phyloP scores from a whole-genome alignment of 2,797 vertebrate species.

The Macropodus opercularis region DNA sequence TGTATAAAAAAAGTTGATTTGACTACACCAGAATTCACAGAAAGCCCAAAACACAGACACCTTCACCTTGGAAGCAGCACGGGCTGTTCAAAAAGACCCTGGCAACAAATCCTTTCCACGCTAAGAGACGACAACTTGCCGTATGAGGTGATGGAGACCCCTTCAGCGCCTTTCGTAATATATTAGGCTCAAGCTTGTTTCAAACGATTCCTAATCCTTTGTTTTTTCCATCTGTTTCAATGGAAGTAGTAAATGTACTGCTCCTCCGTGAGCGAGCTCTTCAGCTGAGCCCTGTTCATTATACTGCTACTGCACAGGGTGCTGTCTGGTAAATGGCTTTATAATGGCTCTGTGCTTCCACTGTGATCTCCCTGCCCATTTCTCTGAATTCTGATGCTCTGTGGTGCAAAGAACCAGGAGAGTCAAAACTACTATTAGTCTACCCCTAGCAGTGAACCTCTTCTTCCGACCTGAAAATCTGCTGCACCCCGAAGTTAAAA shows the following conservation, averaged over 20 bases:
- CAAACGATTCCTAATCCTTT: constrained; percentile 59
- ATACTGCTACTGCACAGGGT: constrained; percentile 61
- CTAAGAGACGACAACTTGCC: constrained; percentile 5
- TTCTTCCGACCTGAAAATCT: constrained; percentile 12
- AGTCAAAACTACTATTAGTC: constrained; percentile 43
- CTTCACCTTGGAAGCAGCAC: background rate
- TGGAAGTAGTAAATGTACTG: constrained; percentile 58
- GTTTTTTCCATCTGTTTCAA: constrained; percentile 58
- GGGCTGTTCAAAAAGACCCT: background rate
- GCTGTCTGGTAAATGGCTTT: constrained; percentile 73
- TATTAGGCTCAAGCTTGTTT: constrained; percentile 42
- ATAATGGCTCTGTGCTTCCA: constrained; percentile 72
- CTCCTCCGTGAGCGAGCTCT: constrained; percentile 63
- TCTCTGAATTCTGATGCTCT: constrained; percentile 60
- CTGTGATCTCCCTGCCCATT: constrained; percentile 61
- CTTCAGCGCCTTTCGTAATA: constrained; percentile 18
- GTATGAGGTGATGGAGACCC: constrained; percentile 10
- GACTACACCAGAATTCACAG: too few relatives aligned
- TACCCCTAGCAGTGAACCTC: constrained; percentile 29
- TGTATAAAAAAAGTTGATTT: too few relatives aligned
- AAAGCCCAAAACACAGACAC: background rate
- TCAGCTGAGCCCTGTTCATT: constrained; percentile 70
- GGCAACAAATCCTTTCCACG: background rate
- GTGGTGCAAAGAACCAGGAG: constrained; percentile 36
- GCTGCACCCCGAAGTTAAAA: background rate